Conservation (phyloP, 2,113 vertebrate species). For the Cebidichthys violaceus region DNA sequence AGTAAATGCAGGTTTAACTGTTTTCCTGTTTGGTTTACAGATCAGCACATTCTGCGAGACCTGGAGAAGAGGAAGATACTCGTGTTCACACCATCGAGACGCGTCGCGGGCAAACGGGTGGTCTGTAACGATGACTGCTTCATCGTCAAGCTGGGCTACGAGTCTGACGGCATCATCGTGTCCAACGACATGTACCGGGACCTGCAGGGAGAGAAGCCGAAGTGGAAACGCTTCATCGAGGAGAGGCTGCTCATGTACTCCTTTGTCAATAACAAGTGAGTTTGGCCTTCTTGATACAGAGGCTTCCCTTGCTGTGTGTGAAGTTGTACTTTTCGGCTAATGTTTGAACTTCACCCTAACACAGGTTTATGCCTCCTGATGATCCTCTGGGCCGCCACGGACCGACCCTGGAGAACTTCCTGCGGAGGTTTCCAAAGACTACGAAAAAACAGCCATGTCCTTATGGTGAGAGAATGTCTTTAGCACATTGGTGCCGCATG, state of each 20-base stretch:
- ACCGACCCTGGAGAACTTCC: constrained; percentile 94
- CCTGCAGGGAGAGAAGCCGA: constrained; percentile 89
- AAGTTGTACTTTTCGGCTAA: not conserved
- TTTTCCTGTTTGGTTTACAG: constrained; percentile 69
- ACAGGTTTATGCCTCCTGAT: constrained; percentile 97
- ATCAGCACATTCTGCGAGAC: constrained; percentile 92
- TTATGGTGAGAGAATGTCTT: constrained; percentile 86
- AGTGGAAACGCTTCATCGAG: constrained; percentile 97
- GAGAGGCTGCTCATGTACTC: constrained; percentile 96
- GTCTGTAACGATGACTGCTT: constrained; percentile 96
- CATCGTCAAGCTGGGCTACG: constrained; percentile 91
- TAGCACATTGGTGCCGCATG: not conserved
- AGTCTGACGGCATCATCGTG: constrained; percentile 91
- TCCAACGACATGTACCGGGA: constrained; percentile 96
- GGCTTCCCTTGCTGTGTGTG: not conserved
- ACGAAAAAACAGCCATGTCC: constrained; percentile 89
- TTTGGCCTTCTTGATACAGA: not conserved
- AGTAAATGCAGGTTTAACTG: not conserved
- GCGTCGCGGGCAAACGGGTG: constrained; percentile 90
- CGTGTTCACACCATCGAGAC: constrained; percentile 93
- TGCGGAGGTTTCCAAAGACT: constrained; percentile 88
- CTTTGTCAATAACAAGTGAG: constrained; percentile 96
- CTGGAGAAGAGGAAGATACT: constrained; percentile 93
- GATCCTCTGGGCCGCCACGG: constrained; percentile 94
- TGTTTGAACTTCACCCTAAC: not conserved